A percentile compares a stretch with the other conserved stretches of the same genome.
Conservation (phyloP, 2,888 invertebrate species). For the Drosophila cognata region DNA sequence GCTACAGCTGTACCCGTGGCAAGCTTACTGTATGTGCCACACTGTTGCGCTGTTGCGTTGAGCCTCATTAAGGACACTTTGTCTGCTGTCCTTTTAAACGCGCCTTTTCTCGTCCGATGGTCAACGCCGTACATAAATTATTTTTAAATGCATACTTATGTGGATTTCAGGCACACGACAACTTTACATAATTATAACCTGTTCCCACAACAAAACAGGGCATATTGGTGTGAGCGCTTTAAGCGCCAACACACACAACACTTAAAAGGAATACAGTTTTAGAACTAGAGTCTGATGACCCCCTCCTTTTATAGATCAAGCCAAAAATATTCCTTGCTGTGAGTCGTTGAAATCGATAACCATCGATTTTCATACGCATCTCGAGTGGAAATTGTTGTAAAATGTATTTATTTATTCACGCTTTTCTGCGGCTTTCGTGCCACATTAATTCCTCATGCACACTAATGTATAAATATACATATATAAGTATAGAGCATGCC, state of each 20-base stretch:
- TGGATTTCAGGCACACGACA: constrained; percentile 64
- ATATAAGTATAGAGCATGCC: not conserved
- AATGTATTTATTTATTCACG: constrained; percentile 49
- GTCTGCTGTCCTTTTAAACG: constrained; percentile 64
- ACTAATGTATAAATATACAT: not conserved
- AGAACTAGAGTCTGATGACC: not conserved
- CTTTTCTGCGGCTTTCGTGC: constrained; percentile 12
- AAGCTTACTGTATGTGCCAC: constrained; percentile 15
- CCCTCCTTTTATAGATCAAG: not conserved
- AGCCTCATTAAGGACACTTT: constrained; percentile 68
- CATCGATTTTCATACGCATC: constrained; percentile 55
- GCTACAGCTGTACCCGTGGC: constrained; percentile 1
- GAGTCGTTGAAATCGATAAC: constrained; percentile 9
- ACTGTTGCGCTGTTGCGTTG: constrained; percentile 57
- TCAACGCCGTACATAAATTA: constrained; percentile 53
- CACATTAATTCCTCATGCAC: constrained; percentile 2
- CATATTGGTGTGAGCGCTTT: not conserved
- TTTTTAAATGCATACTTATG: constrained; percentile 70
- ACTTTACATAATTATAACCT: constrained; percentile 59
- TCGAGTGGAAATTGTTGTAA: constrained; percentile 47
- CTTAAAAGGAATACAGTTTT: not conserved
- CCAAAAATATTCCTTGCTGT: not conserved
- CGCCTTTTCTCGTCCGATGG: constrained; percentile 23
- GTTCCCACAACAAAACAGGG: not conserved
- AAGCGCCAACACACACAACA: not conserved